phyloP scores from a whole-genome alignment of 2,888 invertebrate genomes.

The Hirtodrosophila confusa region DNA sequence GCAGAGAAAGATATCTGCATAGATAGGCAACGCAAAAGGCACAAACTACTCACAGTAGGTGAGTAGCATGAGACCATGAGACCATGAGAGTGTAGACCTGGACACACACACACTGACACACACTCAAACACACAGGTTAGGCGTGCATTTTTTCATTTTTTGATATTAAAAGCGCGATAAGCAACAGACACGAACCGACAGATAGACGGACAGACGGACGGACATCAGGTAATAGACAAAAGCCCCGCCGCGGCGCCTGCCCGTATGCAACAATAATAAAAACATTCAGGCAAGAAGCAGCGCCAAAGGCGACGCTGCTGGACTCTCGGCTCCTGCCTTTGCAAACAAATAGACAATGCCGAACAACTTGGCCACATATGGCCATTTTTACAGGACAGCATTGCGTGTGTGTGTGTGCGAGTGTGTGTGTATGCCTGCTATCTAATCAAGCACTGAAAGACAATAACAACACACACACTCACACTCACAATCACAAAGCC shows the following conservation, averaged over 20 bases:
- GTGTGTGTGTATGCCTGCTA: slow-evolving; percentile 56
- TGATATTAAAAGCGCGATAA: slow-evolving; percentile 79
- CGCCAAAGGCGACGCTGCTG: slow-evolving; percentile 31
- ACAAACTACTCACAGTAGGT: slow-evolving; percentile 31
- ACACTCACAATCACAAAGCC: slow-evolving; percentile 49
- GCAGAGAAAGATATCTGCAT: slow-evolving; percentile 78
- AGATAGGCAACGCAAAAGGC: slow-evolving; percentile 62
- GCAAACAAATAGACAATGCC: slow-evolving; percentile 53
- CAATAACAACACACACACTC: slow-evolving; percentile 60
- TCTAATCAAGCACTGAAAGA: slow-evolving; percentile 81
- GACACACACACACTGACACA: background rate
- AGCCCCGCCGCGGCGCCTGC: slow-evolving; percentile 58
- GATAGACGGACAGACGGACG: slow-evolving; percentile 21
- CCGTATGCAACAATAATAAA: slow-evolving; percentile 60
- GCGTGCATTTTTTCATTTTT: slow-evolving; percentile 53
- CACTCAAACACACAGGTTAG: slow-evolving; percentile 33
- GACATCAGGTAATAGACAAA: slow-evolving; percentile 64
- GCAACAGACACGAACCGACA: slow-evolving; percentile 59
- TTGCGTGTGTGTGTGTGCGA: slow-evolving; percentile 54
- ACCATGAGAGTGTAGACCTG: slow-evolving; percentile 30
- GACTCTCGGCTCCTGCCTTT: slow-evolving; percentile 31
- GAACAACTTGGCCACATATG: slow-evolving; percentile 77
- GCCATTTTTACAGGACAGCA: slow-evolving; percentile 66
- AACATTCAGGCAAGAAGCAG: slow-evolving; percentile 37
- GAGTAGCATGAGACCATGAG: slow-evolving; percentile 23